phyloP scores from a whole-genome alignment of 2,888 invertebrate species.

The Amblyjoppa fuscipennis region DNA sequence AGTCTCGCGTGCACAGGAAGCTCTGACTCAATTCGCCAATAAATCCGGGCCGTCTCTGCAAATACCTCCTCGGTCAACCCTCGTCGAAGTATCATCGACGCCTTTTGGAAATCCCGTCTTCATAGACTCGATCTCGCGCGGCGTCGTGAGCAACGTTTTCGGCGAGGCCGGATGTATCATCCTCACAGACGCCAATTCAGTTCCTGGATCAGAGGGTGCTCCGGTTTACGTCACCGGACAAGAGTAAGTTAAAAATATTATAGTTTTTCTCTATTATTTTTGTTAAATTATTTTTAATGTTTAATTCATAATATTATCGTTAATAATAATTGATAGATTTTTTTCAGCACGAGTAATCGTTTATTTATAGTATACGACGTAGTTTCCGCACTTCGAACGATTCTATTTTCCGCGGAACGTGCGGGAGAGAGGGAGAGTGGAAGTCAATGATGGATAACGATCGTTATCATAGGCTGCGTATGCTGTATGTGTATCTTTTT shows the following conservation, averaged over 20 bases:
- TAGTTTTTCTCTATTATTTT: too few relatives aligned
- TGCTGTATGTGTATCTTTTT: background rate
- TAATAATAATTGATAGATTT: background rate
- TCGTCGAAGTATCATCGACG: slow-evolving; percentile 80
- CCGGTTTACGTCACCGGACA: slow-evolving; percentile 85
- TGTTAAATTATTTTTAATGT: background rate
- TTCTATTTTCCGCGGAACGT: background rate
- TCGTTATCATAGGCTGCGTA: background rate
- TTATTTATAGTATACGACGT: background rate
- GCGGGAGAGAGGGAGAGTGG: slow-evolving; percentile 1
- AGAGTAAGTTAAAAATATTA: slow-evolving; percentile 68
- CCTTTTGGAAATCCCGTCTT: slow-evolving; percentile 86
- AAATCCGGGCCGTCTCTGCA: background rate
- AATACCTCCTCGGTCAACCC: slow-evolving; percentile 73
- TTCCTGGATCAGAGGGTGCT: slow-evolving; percentile 88
- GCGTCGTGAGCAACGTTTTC: slow-evolving; percentile 87
- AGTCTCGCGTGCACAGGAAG: slow-evolving; percentile 57
- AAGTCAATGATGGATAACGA: slow-evolving; percentile 46
- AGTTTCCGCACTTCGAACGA: background rate
- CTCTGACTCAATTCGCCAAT: slow-evolving; percentile 69
- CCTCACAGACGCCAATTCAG: slow-evolving; percentile 87
- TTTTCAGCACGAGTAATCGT: background rate
- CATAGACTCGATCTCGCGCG: slow-evolving; percentile 87
- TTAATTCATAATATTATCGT: background rate
- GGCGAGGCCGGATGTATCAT: slow-evolving; percentile 86